Evolutionary conservation across 2,888 invertebrate species (phyloP), one percentile per base, ranked within the genome.

Genomic region (Plagodis dolabraria): DNA sequence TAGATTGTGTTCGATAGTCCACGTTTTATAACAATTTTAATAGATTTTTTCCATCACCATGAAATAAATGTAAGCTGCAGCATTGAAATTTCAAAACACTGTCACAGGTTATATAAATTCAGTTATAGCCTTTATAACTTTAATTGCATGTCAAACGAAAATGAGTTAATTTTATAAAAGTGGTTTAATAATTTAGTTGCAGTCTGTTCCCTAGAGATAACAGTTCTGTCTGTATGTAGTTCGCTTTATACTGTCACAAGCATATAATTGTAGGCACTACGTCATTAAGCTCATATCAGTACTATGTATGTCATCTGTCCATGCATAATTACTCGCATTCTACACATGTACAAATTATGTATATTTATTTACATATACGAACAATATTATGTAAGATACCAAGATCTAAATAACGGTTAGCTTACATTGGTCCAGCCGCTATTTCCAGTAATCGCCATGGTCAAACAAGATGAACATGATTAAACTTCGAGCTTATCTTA

Each of bases 231-330:
- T 60, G 62, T 60, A 59, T 63, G 75, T 81, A 73, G 68, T 79
- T 79, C 70, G 80, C 80, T 82, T 81, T 79, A 83, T 72, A 82
- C 81, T 87, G 86, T 85, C 82, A 85, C 80, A 91, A 92, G 92
- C 92, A 89, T 88, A 87, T 88, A 89, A 87, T 93, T 92, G 94
- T 94, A 94, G 94, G 94, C 94, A 94, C 94, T 94, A 94, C 93
- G 86, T 93, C 90, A 84, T 91, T 94, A 94, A 94, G 94, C 94
- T 94, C 94, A 93, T 94, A 93, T 94, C 93, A 94, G 94, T 93
- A 93, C 93, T 93, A 93, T 88, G 86, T 83, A 82, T 87, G 83
- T 89, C 82, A 83, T 79, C 83, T 88, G 87, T 87, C 76, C 85
- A 89, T 90, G 87, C 86, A 86, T 82, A 83, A 76, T 83, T 82